phyloP scores from a whole-genome alignment of 2,797 vertebrate species.

The Clamator glandarius region DNA sequence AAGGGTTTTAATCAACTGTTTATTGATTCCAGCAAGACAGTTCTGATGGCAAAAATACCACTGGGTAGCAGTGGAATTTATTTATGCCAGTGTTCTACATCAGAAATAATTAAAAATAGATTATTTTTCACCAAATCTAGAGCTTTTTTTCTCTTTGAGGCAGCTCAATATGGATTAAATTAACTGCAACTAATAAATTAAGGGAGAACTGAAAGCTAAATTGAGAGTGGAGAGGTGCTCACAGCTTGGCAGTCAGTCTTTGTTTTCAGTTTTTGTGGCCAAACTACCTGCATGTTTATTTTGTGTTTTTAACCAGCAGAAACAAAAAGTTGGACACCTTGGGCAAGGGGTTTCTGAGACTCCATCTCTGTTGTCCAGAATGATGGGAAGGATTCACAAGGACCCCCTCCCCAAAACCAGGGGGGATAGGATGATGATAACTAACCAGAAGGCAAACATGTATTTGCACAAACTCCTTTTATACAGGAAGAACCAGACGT shows the following conservation, averaged over 20 bases:
- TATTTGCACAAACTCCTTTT: neutral
- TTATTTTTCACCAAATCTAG: slow-evolving; percentile 64
- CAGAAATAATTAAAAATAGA: slow-evolving; percentile 69
- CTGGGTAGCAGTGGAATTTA: slow-evolving; percentile 34
- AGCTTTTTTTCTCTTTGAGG: slow-evolving; percentile 37
- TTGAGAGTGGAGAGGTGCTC: slow-evolving; percentile 18
- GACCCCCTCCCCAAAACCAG: neutral
- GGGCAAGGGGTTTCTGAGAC: neutral
- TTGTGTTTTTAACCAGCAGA: neutral
- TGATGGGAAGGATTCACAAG: neutral
- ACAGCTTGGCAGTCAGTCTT: neutral
- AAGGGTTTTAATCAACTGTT: slow-evolving; percentile 79
- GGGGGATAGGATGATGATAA: neutral
- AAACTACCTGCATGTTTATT: neutral
- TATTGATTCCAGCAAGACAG: slow-evolving; percentile 78
- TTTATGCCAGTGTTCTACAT: slow-evolving; percentile 50
- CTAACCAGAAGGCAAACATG: neutral
- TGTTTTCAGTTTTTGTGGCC: slow-evolving; percentile 11
- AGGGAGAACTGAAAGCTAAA: slow-evolving; percentile 48
- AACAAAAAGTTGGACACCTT: neutral
- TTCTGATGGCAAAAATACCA: slow-evolving; percentile 45
- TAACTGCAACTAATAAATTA: slow-evolving; percentile 69
- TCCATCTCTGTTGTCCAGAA: neutral
- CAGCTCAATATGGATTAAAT: slow-evolving; percentile 67
- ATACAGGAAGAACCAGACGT: neutral